Evolutionary conservation across 2,113 vertebrate species (phyloP), one percentile per base, ranked within the genome.

Genomic region (Platysternon megacephalum): DNA sequence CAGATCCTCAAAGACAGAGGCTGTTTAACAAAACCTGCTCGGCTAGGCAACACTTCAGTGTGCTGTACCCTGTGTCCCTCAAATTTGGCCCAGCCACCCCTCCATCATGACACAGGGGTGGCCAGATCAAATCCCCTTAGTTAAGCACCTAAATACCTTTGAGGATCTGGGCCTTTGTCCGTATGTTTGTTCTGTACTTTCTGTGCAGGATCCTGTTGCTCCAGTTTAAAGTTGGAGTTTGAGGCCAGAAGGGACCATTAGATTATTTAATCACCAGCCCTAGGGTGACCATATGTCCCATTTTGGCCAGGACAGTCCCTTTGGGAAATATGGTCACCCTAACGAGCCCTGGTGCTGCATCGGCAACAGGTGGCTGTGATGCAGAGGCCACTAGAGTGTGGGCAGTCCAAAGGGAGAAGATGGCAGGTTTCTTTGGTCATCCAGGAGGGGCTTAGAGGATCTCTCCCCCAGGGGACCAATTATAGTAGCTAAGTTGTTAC

Each of bases 331-430:
- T 58, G 56, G 56, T 58, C 28, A 11, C 28, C 56, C 5, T 28
- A 58, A 58, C 56, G 28, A 58, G 35, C 35, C 65, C 92, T 93
- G 87, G 79, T 93, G 46, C 92, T 97, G 87, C 89, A 87, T 0
- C 1, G 94, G 93, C 97, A 97, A 97, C 96, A 97, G 94, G 96
- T 95, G 94, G 94, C 95, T 89, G 89, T 95, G 95, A 95, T 91
- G 82, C 53, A 91, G 94, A 39, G 65, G 17, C 35, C 17, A 21
- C 8, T 68, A 68, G 35, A n/a, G 8, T 19, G 16, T 8, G 61
- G 16, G 61, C 16, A n/a, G 17, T n/a, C 61, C 35, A 68, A 68
- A 10, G 14, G 16, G 39, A 76, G 42, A 76, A 28, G 21, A 13
- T 44, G n/a, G n/a, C 39, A 44, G 39, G 11, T 44, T 24, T 76